phyloP scores from a whole-genome alignment of 2,113 vertebrate species.

The Oophaga pumilio region DNA sequence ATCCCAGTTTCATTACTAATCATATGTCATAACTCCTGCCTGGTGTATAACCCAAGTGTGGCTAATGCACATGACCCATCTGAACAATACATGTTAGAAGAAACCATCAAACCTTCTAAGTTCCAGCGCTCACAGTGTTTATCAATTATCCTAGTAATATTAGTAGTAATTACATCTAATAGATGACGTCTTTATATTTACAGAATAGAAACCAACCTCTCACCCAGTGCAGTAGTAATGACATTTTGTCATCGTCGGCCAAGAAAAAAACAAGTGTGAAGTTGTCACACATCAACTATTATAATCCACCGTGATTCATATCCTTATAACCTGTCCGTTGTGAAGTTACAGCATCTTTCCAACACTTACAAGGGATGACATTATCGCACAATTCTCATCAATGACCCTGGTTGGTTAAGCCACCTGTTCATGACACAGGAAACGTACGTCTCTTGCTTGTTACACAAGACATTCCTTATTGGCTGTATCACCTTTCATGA shows the following conservation, averaged over 20 bases:
- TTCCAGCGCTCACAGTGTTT: background rate
- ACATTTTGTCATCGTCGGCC: background rate
- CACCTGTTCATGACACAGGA: background rate
- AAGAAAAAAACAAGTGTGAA: background rate
- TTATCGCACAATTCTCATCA: background rate
- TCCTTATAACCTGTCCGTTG: background rate
- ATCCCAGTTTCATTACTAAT: background rate
- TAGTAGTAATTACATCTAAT: background rate
- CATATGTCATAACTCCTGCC: background rate
- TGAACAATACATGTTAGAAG: background rate
- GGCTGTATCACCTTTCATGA: background rate
- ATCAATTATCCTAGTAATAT: background rate
- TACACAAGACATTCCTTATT: constrained; percentile 1
- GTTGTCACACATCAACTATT: background rate
- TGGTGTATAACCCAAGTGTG: background rate
- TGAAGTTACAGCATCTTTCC: constrained; percentile 8
- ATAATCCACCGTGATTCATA: background rate
- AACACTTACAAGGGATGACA: background rate
- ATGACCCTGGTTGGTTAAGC: background rate
- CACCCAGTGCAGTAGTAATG: background rate
- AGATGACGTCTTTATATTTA: background rate
- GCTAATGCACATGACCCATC: background rate
- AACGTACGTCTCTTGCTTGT: background rate
- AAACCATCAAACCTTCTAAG: background rate
- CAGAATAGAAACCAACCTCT: background rate